Conservation (phyloP, 1,140 invertebrate genomes). For the Papilio dardanus region DNA sequence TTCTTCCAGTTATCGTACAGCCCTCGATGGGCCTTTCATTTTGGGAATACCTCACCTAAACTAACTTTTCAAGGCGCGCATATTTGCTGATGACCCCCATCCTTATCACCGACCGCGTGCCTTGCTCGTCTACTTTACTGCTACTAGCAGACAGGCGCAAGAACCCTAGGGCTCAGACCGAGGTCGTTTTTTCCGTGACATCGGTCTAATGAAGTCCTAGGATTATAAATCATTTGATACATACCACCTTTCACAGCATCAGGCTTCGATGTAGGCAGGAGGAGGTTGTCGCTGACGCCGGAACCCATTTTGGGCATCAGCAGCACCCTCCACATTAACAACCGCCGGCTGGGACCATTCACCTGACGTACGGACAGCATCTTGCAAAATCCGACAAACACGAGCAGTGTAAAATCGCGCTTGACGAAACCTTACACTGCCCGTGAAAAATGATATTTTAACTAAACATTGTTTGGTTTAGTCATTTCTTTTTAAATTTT, state of each 20-base stretch:
- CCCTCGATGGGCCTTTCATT: too few species aligned
- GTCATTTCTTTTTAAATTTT: neutral
- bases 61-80: too few species aligned
- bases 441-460: neutral
- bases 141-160: too few species aligned
- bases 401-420: neutral
- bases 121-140: too few species aligned
- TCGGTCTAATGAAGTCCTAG: too few species aligned
- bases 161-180: too few species aligned
- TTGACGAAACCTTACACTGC: neutral
- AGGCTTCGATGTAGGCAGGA: conserved; percentile 12
- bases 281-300: neutral
- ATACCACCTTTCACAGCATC: neutral
- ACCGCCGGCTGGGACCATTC: neutral
- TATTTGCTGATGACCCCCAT: too few species aligned
- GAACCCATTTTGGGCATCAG: neutral
- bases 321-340: conserved; percentile 3
- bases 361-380: conserved; percentile 9
- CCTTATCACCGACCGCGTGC: too few species aligned
- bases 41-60: too few species aligned
- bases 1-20: too few species aligned
- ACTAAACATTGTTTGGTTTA: neutral
- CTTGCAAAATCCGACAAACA: conserved; percentile 4
- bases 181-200: too few species aligned
- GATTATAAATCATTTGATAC: neutral